phyloP scores from a whole-genome alignment of 1,140 invertebrate species.

The Panagrolaimus sp. region DNA sequence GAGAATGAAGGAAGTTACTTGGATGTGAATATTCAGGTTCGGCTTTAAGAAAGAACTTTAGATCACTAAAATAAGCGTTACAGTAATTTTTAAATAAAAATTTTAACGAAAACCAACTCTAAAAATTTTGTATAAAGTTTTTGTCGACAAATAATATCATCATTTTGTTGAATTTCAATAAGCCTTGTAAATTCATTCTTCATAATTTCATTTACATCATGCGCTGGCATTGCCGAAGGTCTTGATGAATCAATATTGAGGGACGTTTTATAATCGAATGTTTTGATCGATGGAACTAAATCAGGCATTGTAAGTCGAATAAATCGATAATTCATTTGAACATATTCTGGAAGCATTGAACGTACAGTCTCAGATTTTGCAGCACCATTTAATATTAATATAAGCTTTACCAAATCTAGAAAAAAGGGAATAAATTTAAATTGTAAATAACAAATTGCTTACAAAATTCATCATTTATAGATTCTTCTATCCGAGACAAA shows the following conservation, averaged over 20 bases:
- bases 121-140: neutral
- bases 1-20: neutral
- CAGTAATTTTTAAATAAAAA: no score
- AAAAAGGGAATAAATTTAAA: slow-evolving; percentile 16
- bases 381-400: slow-evolving; percentile 89
- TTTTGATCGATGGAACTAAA: slow-evolving; percentile 35
- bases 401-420: slow-evolving; percentile 77
- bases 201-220: neutral
- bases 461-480: slow-evolving; percentile 87
- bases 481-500: slow-evolving; percentile 87
- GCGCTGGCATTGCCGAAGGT: neutral
- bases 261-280: neutral
- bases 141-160: neutral
- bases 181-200: neutral
- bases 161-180: neutral
- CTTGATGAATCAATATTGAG: neutral
- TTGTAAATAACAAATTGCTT: slow-evolving; percentile 19
- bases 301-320: slow-evolving; percentile 25
- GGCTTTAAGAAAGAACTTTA: neutral
- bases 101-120: no score
- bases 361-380: slow-evolving; percentile 80
- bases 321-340: slow-evolving; percentile 72
- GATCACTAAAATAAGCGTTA: neutral
- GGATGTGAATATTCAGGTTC: neutral
- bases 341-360: slow-evolving; percentile 82